Evolutionary conservation across 2,797 vertebrate genomes (phyloP).

Genomic region (Smutsia temminckii): DNA sequence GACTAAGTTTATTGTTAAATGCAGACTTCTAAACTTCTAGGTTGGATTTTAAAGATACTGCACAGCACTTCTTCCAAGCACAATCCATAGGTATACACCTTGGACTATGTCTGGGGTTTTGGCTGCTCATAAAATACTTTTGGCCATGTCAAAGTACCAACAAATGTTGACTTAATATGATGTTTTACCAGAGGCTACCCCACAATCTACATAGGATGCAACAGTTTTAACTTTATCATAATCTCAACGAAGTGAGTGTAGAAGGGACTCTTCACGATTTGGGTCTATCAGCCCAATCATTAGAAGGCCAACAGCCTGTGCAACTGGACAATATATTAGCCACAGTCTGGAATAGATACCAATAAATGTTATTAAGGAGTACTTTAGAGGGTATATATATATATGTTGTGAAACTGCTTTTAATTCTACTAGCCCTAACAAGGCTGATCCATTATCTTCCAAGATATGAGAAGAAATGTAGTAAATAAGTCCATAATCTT

Average conservation of each 20-base stretch:
- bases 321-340: not conserved
- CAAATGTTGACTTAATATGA: not conserved
- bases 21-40: not conserved
- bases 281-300: not conserved
- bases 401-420: not conserved
- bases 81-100: not conserved
- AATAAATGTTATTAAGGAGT: not conserved
- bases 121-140: not conserved
- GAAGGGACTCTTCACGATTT: not conserved
- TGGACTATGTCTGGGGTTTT: not conserved
- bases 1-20: not conserved
- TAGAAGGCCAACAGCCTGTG: not conserved
- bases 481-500: not conserved
- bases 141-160: not conserved
- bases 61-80: not conserved
- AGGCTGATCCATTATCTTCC: not conserved
- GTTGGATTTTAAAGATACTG: not conserved
- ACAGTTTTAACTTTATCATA: not conserved
- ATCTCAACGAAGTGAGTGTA: not conserved
- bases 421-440: not conserved
- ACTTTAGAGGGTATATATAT: not conserved
- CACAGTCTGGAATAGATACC: not conserved
- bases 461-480: not conserved
- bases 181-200: not conserved
- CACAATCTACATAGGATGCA: not conserved